A percentile compares a stretch with the other conserved stretches of the same genome.
These are phyloP conservation scores for Rhynchotus rufescens DNA, from an alignment of 2,797 vertebrate species.

Conservation along the genomic window DNA sequence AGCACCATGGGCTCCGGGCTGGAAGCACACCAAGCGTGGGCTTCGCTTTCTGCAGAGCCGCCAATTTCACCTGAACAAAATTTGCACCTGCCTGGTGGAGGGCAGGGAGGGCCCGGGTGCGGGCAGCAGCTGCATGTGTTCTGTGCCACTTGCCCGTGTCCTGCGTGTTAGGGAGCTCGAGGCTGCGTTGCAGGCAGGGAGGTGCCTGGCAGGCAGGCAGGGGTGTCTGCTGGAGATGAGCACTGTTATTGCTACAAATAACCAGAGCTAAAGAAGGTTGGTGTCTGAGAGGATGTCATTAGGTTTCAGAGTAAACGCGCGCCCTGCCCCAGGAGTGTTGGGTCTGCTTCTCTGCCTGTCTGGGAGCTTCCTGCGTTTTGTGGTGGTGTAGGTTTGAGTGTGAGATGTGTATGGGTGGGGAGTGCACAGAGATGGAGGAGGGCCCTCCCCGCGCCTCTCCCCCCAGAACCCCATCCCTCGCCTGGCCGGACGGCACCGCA, in stretches of 20 bases:
- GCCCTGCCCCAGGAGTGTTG: accelerated
- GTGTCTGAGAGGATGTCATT: background rate
- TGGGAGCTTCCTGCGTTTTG: accelerated
- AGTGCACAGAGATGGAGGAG: background rate
- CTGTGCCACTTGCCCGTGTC: background rate
- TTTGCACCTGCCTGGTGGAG: too few species aligned
- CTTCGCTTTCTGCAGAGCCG: too few species aligned
- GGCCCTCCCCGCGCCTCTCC: too few species aligned
- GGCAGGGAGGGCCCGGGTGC: too few species aligned
- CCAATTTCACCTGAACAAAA: too few species aligned
- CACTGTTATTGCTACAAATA: background rate
- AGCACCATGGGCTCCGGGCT: too few species aligned
- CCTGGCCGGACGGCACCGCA: background rate
- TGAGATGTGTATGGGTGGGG: background rate
- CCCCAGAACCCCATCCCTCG: background rate
- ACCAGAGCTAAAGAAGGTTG: background rate
- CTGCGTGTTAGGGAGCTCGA: background rate
- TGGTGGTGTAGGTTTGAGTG: background rate
- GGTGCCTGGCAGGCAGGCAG: background rate
- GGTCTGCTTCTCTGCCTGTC: background rate
- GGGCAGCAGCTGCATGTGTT: background rate
- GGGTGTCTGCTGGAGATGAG: accelerated
- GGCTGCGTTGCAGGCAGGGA: background rate
- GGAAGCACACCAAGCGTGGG: too few species aligned
- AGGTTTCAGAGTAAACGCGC: background rate